Evolutionary conservation across 2,888 invertebrate species (phyloP).

Genomic region (Agapostemon virescens): DNA sequence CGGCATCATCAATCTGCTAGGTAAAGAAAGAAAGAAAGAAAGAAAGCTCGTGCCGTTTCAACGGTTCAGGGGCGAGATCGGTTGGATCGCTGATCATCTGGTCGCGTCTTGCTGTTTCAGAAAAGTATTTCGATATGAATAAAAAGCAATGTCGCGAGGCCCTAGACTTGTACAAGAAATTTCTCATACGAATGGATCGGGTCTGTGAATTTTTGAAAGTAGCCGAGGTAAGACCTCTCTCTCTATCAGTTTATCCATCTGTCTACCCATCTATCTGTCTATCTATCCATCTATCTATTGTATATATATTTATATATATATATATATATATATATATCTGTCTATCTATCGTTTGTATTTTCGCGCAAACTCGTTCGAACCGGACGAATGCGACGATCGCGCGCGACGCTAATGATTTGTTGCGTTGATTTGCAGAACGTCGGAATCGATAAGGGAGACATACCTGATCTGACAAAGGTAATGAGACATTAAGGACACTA

Average conservation of each 20-base stretch:
- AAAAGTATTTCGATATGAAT: slow-evolving; percentile 99
- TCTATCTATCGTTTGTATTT: too few relatives aligned
- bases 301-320: too few relatives aligned
- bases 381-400: too few relatives aligned
- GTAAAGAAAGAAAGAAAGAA: too few relatives aligned
- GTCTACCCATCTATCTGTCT: too few relatives aligned
- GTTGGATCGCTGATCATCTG: neutral
- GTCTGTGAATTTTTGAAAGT: slow-evolving; percentile 98
- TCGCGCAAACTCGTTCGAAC: neutral
- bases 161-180: slow-evolving; percentile 98
- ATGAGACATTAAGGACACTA: slow-evolving; percentile 13
- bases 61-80: slow-evolving; percentile 87
- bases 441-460: slow-evolving; percentile 98
- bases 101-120: slow-evolving; percentile 79
- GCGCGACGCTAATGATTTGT: too few relatives aligned
- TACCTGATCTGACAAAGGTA: slow-evolving; percentile 97
- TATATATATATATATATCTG: too few relatives aligned
- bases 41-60: slow-evolving; percentile 38
- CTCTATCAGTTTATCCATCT: too few relatives aligned
- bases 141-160: slow-evolving; percentile 99
- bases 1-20: slow-evolving; percentile 97
- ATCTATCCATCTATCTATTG: too few relatives aligned
- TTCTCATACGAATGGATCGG: slow-evolving; percentile 98
- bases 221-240: slow-evolving; percentile 82
- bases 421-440: slow-evolving; percentile 85